Evolutionary conservation across 2,888 invertebrate species (phyloP).

Genomic region (Ernsta delagoae): DNA sequence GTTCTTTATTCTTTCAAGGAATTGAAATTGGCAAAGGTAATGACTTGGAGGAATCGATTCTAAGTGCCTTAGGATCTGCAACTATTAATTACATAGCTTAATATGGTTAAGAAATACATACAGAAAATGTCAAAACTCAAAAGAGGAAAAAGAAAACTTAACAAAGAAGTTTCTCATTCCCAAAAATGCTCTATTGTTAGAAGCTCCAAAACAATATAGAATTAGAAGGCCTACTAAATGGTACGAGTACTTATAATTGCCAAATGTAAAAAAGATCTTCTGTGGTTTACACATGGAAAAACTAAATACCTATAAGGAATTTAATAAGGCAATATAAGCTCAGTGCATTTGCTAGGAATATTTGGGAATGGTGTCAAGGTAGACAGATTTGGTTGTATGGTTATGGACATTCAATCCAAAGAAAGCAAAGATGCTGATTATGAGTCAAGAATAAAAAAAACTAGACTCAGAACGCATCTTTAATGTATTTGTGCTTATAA

Average conservation of each 20-base stretch:
- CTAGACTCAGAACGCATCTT: background rate
- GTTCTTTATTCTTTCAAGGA: background rate
- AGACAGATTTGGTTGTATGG: background rate
- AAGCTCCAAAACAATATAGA: background rate
- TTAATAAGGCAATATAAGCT: background rate
- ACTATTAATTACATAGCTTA: background rate
- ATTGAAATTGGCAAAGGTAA: background rate
- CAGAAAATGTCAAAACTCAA: background rate
- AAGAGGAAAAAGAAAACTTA: background rate
- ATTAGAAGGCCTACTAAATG: background rate
- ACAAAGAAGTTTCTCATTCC: background rate
- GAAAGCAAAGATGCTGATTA: slow-evolving; percentile 1
- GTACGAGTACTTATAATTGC: background rate
- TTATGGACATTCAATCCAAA: slow-evolving; percentile 4
- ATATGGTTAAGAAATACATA: background rate
- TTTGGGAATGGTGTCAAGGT: background rate
- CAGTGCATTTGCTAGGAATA: background rate
- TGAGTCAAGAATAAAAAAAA: background rate
- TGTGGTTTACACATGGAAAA: background rate
- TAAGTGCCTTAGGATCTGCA: background rate
- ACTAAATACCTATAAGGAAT: background rate
- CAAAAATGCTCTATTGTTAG: background rate
- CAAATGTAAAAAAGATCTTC: background rate
- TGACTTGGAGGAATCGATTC: background rate
- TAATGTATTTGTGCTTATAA: too few species aligned